Percentiles rank a stretch among this genome's conserved stretches.
These are phyloP conservation scores for Acronicta leporina DNA, from an alignment of 2,888 invertebrate genomes.

Conservation along the genomic window DNA sequence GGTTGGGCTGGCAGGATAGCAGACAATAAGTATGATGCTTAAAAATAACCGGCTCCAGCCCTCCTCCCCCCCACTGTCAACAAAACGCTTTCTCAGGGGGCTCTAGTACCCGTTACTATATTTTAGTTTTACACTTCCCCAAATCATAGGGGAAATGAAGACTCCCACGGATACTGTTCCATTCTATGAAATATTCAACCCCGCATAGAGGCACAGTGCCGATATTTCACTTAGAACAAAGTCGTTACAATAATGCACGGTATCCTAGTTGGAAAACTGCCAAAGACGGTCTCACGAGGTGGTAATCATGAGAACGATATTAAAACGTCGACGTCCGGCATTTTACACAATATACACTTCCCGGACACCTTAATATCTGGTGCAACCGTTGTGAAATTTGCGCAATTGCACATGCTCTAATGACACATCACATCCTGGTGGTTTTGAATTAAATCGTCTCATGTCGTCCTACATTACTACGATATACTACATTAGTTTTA, in stretches of 20 bases:
- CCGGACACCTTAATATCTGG: slow-evolving; percentile 33
- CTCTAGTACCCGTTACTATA: slow-evolving; percentile 6
- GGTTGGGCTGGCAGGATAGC: too few relatives aligned
- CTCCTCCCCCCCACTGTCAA: too few relatives aligned
- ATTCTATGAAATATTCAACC: slow-evolving; percentile 26
- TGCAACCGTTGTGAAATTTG: slow-evolving; percentile 20
- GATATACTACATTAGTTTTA: too few relatives aligned
- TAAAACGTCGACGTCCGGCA: slow-evolving; percentile 54
- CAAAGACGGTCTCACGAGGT: slow-evolving; percentile 59
- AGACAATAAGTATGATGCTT: too few relatives aligned
- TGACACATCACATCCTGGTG: slow-evolving; percentile 3
- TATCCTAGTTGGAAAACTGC: slow-evolving; percentile 74
- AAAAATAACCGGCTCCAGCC: too few relatives aligned
- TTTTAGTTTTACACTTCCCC: slow-evolving; percentile 30
- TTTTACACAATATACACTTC: slow-evolving; percentile 40
- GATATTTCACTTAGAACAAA: slow-evolving; percentile 64
- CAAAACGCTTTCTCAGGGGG: too few relatives aligned
- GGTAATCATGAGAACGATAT: slow-evolving; percentile 57
- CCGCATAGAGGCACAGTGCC: slow-evolving; percentile 38
- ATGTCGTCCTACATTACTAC: not conserved
- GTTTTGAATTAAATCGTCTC: slow-evolving; percentile 1
- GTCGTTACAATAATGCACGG: slow-evolving; percentile 69
- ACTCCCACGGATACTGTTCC: slow-evolving; percentile 4
- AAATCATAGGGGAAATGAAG: slow-evolving; percentile 49
- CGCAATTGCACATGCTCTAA: slow-evolving; percentile 15